These are phyloP conservation scores for Kradibia gibbosae DNA, from an alignment of 1,140 invertebrate species.

Conservation along the genomic window DNA sequence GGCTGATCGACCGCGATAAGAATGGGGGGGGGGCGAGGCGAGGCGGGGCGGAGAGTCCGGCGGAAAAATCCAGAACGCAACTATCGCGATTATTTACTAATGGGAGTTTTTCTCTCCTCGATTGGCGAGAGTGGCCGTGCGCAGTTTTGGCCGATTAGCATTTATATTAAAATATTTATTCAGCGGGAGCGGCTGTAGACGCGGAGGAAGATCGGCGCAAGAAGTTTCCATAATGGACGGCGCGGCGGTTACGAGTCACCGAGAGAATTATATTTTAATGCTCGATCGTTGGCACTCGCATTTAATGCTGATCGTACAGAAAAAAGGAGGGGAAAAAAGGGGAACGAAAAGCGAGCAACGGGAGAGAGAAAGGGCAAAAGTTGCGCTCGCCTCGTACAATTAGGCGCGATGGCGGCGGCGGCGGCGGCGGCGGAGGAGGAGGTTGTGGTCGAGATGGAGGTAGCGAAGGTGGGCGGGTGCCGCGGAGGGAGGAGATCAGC, in stretches of 20 bases:
- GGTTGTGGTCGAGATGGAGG: too few species aligned
- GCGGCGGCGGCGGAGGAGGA: too few species aligned
- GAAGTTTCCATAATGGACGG: slow-evolving; percentile 27
- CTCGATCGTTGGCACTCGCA: slow-evolving; percentile 22
- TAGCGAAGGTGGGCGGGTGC: background rate
- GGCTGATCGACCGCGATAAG: too few species aligned
- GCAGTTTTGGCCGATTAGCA: slow-evolving; percentile 41
- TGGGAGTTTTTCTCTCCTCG: slow-evolving; percentile 18
- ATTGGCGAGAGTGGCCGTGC: background rate
- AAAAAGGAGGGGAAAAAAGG: slow-evolving; percentile 1
- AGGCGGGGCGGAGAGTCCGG: background rate
- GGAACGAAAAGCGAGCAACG: background rate
- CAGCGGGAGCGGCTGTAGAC: background rate
- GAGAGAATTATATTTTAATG: slow-evolving; percentile 38
- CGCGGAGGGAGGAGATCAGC: background rate
- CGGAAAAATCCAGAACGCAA: slow-evolving; percentile 24
- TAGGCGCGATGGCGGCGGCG: too few species aligned
- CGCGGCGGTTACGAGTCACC: background rate
- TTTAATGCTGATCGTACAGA: slow-evolving; percentile 23
- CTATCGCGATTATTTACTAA: slow-evolving; percentile 43
- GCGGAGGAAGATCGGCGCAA: slow-evolving; percentile 21
- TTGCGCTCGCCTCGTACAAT: background rate
- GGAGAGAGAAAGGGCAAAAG: background rate
- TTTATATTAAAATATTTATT: slow-evolving; percentile 48
- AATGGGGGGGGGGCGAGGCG: too few species aligned